Conservation (phyloP, 30 jellyfish, hydroid and myxozoan genomes). For the Aurelia sp. region DNA sequence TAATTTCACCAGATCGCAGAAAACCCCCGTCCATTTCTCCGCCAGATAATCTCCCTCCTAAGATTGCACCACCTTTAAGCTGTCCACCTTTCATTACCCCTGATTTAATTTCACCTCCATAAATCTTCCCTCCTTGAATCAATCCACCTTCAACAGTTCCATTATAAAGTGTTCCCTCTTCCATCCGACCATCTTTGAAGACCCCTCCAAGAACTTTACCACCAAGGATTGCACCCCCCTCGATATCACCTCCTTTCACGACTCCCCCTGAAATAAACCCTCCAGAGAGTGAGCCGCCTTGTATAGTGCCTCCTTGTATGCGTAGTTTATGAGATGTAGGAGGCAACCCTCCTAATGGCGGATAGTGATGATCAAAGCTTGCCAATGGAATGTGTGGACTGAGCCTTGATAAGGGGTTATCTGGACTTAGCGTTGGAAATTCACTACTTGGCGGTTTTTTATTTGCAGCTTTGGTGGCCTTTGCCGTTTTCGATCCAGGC, state of each 20-base stretch:
- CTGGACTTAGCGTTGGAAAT: not conserved
- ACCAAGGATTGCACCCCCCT: slow-evolving; percentile 86
- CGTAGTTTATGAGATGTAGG: slow-evolving; percentile 25
- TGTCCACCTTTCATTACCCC: slow-evolving; percentile 92
- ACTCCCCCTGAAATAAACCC: slow-evolving; percentile 92
- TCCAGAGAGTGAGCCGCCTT: slow-evolving; percentile 84
- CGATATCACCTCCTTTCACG: slow-evolving; percentile 87
- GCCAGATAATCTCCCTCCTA: slow-evolving; percentile 85
- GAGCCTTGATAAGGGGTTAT: not conserved
- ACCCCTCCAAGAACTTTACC: slow-evolving; percentile 86
- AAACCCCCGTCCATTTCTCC: slow-evolving; percentile 97
- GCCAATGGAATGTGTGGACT: not conserved
- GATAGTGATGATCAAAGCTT: not conserved
- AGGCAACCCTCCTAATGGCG: not conserved
- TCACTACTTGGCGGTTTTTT: not conserved
- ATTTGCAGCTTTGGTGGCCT: not conserved
- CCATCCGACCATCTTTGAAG: slow-evolving; percentile 83
- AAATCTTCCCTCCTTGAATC: slow-evolving; percentile 80
- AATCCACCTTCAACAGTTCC: slow-evolving; percentile 92
- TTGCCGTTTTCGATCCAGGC: not conserved
- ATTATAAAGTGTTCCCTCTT: slow-evolving; percentile 72
- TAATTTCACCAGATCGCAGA: slow-evolving; percentile 84
- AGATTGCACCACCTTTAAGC: slow-evolving; percentile 84
- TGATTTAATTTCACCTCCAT: slow-evolving; percentile 83
- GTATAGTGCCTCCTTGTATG: slow-evolving; percentile 84